A percentile compares a stretch with the other conserved stretches of the same genome.
phyloP scores from a whole-genome alignment of 1,140 invertebrate genomes.

The Dufourea novaeangliae region DNA sequence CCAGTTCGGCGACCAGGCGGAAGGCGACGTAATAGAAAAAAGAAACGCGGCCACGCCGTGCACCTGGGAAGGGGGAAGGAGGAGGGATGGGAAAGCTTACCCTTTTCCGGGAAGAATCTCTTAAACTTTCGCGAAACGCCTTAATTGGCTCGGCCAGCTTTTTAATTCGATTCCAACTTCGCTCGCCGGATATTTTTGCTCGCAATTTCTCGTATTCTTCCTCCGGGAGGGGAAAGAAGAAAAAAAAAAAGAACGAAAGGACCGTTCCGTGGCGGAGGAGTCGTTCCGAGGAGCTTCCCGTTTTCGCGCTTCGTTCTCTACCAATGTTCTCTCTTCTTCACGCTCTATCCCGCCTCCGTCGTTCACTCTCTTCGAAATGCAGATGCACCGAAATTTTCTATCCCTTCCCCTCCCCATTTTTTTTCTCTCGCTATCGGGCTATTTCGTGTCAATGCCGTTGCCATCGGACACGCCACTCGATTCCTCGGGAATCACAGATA shows the following conservation, averaged over 20 bases:
- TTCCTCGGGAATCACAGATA: conserved; percentile 47
- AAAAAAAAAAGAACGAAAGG: neutral
- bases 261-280: conserved; percentile 2
- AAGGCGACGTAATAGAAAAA: conserved; percentile 76
- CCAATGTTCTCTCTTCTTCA: neutral
- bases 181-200: conserved; percentile 52
- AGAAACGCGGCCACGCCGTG: conserved; percentile 36
- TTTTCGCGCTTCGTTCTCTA: neutral
- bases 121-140: conserved; percentile 76
- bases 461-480: conserved; percentile 14
- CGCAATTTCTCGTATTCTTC: conserved; percentile 49
- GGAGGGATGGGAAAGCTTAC: conserved; percentile 50
- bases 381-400: conserved; percentile 12
- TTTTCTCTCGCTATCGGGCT: conserved; percentile 26
- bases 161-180: conserved; percentile 74
- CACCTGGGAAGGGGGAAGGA: conserved; percentile 31
- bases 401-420: neutral
- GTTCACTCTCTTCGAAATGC: neutral
- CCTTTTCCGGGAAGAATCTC: conserved; percentile 59
- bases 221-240: neutral
- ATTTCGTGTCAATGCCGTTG: conserved; percentile 51
- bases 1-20: conserved; percentile 73
- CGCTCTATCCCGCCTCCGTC: neutral
- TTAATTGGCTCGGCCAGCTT: conserved; percentile 79
- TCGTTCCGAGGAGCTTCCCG: neutral